A percentile compares a stretch with the other conserved stretches of the same genome.
Evolutionary conservation across 2,113 vertebrate genomes (phyloP).

Genomic region (Apaloderma vittatum): DNA sequence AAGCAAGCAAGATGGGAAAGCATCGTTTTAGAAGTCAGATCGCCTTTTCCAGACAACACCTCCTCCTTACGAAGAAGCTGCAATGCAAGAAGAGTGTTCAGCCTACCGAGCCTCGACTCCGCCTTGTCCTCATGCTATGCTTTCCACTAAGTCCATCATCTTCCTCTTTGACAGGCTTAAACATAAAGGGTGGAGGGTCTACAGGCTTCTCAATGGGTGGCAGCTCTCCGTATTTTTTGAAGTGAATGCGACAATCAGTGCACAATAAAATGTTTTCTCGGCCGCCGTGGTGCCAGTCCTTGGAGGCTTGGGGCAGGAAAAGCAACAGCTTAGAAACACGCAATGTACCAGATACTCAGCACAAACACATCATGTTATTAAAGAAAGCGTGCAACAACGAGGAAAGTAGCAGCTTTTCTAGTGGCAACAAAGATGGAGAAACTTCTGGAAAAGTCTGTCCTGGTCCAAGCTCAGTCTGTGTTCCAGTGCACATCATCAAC

Average conservation of each 20-base stretch:
- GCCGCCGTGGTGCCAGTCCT: conserved; percentile 99
- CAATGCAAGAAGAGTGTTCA: neutral
- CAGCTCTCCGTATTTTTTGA: conserved; percentile 99
- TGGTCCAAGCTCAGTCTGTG: neutral
- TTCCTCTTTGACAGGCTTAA: conserved; percentile 99
- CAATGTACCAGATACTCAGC: neutral
- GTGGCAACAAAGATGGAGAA: fast-evolving
- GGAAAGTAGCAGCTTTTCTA: neutral
- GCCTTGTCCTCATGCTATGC: conserved; percentile 99
- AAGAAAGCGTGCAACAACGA: neutral
- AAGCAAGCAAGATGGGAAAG: neutral
- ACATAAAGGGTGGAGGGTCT: conserved; percentile 99
- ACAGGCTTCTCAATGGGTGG: conserved; percentile 98
- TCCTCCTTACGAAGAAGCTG: neutral
- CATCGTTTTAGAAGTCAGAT: fast-evolving
- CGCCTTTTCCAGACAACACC: neutral
- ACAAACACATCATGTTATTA: fast-evolving
- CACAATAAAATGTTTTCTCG: conserved; percentile 97
- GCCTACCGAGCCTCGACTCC: conserved; percentile 95
- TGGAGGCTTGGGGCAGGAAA: conserved; percentile 85
- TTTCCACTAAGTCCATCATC: conserved; percentile 98
- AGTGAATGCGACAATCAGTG: conserved; percentile 97
- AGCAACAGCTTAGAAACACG: neutral
- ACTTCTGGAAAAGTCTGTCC: neutral
- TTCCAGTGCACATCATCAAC: neutral